Conservation (phyloP, 2,888 invertebrate genomes). For the Acanthosepion pharaonis region DNA sequence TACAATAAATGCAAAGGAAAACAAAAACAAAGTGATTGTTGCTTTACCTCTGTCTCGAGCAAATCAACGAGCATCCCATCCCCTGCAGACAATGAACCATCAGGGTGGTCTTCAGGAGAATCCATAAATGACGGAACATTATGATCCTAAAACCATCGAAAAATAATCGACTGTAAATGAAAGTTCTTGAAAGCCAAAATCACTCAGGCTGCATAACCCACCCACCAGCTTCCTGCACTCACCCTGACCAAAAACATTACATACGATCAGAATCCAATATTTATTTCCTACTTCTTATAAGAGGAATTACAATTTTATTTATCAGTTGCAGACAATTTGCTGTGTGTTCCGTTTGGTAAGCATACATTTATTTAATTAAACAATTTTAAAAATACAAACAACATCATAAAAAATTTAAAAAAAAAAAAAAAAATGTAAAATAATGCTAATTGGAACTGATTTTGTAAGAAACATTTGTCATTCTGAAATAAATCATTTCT, state of each 20-base stretch:
- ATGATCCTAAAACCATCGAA: slow-evolving; percentile 45
- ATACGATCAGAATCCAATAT: neutral
- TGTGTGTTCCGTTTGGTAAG: too few relatives aligned
- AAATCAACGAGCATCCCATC: slow-evolving; percentile 68
- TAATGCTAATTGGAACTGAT: too few relatives aligned
- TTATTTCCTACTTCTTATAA: neutral
- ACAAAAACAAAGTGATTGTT: neutral
- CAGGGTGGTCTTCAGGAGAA: slow-evolving; percentile 33
- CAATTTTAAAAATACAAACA: neutral
- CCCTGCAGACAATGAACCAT: slow-evolving; percentile 50
- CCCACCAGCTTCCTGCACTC: neutral
- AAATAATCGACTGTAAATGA: slow-evolving; percentile 12
- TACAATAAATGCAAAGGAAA: neutral
- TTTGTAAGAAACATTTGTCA: too few relatives aligned
- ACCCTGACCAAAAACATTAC: neutral
- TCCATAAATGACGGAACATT: slow-evolving; percentile 38
- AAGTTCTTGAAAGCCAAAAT: neutral
- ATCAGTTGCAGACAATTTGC: neutral
- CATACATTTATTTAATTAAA: neutral
- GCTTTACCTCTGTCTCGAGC: slow-evolving; percentile 69
- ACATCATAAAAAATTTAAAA: neutral
- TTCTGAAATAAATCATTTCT: too few relatives aligned
- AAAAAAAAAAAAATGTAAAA: neutral
- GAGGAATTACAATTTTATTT: neutral
- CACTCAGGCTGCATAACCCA: neutral